Base-by-base conservation (phyloP, 2,888 invertebrate genomes). In the Liodrosophila aerea region DNA sequence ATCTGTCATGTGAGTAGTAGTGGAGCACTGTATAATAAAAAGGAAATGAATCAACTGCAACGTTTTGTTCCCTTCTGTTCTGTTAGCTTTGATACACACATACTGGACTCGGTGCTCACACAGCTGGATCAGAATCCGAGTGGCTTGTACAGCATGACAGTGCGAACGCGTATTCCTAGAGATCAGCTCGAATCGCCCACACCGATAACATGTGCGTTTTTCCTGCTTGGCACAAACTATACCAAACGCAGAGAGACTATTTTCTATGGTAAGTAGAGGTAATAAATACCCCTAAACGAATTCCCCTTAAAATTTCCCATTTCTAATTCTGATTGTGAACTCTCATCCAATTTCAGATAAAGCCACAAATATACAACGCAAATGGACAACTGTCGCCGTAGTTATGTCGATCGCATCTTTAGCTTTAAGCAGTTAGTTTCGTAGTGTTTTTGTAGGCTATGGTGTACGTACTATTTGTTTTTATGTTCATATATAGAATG, bases 191-290 rank as follows among this genome's bases (percentile, higher is more conserved):
- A 89, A 75, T 90, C 90, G 65, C 90, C 90, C 73, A 90, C 90
- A 82, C 90, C 90, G 85, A 90, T 90, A 70, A 89, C 89, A 75
- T 90, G 90, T 87, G 88, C 90, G 85, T 88, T 90, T 84, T 88
- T 88, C 78, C 85, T 90, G 76, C 87, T 88, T 64, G 90, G 90
- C 68, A 90, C 90, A 58, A 89, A 90, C 85, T 90, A 90, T 73
- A 89, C 90, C 77, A 90, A 89, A 73, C 87, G 89, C 81, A 87
- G 89, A 80, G 90, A 90, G 86, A 90, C 90, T 76, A 89, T 90
- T 76, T 90, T 89, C 86, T 90, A 90, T 88, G 90, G 90, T 90
- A 88, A 89, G 88, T 87, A 87, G 78, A 87, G 87, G 87, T 88
- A 87, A 88, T 22, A 36, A 27, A 34, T 33, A 33, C 16, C 39